Evolutionary conservation across 2,113 vertebrate species (phyloP).

Genomic region (Corythaixoides concolor): DNA sequence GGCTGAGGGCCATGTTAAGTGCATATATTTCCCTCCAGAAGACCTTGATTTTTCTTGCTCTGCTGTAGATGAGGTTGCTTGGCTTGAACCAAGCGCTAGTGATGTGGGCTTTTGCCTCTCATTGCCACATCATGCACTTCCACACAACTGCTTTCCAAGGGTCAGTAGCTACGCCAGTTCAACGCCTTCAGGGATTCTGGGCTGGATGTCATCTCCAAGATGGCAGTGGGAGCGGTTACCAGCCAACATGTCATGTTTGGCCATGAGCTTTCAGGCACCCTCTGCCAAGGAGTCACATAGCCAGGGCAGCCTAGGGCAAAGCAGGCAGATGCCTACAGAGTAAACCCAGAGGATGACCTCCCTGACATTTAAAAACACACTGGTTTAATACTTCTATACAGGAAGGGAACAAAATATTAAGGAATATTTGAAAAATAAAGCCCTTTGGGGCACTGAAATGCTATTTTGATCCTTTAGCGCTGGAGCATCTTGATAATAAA

Average conservation of each 20-base stretch:
- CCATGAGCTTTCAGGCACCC: background rate
- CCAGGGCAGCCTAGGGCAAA: background rate
- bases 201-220: background rate
- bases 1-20: background rate
- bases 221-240: background rate
- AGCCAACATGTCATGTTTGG: background rate
- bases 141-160: background rate
- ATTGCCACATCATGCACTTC: background rate
- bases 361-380: background rate
- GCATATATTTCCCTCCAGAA: background rate
- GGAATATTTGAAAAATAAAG: background rate
- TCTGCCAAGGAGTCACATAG: background rate
- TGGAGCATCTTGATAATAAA: background rate
- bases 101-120: background rate
- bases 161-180: background rate
- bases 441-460: background rate
- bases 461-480: background rate
- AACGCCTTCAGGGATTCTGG: background rate
- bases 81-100: accelerated
- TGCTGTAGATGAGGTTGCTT: background rate
- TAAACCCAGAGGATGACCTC: background rate
- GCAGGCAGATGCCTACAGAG: background rate
- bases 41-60: background rate
- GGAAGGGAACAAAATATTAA: background rate
- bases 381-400: background rate